Conservation (phyloP, 1,140 invertebrate species). For the Drosophila sucinea region DNA sequence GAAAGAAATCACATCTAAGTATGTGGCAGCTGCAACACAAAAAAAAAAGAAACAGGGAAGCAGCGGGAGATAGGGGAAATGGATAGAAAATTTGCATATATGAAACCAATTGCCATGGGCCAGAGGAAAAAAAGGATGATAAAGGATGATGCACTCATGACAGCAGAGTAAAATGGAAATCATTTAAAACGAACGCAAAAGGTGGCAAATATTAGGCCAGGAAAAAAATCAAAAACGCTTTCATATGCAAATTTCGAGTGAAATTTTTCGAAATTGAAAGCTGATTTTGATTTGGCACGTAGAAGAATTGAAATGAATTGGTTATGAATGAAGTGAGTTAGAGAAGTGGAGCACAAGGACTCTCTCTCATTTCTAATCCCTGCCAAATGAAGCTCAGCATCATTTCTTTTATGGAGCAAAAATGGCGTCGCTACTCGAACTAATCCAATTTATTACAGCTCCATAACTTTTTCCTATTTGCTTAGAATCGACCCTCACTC, state of each 20-base stretch:
- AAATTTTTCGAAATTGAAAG: slow-evolving; percentile 41
- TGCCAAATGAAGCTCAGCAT: slow-evolving; percentile 69
- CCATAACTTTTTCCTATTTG: slow-evolving; percentile 81
- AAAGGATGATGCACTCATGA: slow-evolving; percentile 60
- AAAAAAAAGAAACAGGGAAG: slow-evolving; percentile 32
- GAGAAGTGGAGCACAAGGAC: slow-evolving; percentile 54
- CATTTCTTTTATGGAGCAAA: slow-evolving; percentile 48
- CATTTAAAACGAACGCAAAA: slow-evolving; percentile 64
- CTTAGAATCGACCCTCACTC: slow-evolving; percentile 37
- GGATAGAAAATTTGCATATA: slow-evolving; percentile 66
- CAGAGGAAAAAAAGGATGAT: slow-evolving; percentile 16
- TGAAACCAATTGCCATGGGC: slow-evolving; percentile 61
- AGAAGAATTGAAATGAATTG: slow-evolving; percentile 44
- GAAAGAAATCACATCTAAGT: slow-evolving; percentile 22
- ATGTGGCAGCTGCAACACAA: slow-evolving; percentile 55
- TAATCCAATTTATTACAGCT: slow-evolving; percentile 83
- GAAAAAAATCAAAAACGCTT: slow-evolving; percentile 52
- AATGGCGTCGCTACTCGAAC: slow-evolving; percentile 81
- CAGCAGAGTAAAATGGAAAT: slow-evolving; percentile 57
- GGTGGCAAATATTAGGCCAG: slow-evolving; percentile 70
- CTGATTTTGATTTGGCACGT: slow-evolving; percentile 81
- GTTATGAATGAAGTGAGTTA: neutral
- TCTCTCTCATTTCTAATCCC: slow-evolving; percentile 52
- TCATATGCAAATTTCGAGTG: slow-evolving; percentile 74
- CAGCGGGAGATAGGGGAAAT: slow-evolving; percentile 30